These are phyloP conservation scores for Fragum whitleyi DNA, from an alignment of 2,888 invertebrate genomes.

Conservation along the genomic window DNA sequence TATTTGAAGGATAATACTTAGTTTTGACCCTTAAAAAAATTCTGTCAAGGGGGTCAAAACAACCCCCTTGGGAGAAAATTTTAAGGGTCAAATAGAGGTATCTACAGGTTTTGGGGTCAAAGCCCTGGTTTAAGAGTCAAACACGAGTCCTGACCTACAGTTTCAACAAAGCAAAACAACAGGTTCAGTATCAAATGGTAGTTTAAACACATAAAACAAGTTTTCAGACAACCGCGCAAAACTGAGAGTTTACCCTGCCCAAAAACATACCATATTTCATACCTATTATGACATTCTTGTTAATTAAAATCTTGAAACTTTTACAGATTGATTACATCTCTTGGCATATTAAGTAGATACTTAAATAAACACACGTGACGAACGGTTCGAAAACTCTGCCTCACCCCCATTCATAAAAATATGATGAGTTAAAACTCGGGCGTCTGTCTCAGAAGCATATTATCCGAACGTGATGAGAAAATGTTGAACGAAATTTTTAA, in stretches of 20 bases:
- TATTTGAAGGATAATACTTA: too few species aligned
- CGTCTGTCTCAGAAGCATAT: too few species aligned
- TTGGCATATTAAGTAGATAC: slow-evolving; percentile 53
- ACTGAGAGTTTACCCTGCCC: slow-evolving; percentile 17
- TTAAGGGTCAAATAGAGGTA: too few species aligned
- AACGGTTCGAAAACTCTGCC: background rate
- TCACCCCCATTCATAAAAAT: background rate
- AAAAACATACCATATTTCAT: slow-evolving; percentile 33
- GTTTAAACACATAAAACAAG: background rate
- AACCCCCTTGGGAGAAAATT: too few species aligned
- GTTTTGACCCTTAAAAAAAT: too few species aligned
- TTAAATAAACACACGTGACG: background rate
- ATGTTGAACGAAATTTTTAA: too few species aligned
- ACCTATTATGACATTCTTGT: slow-evolving; percentile 43
- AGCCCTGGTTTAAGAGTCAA: too few species aligned
- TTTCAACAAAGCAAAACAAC: too few species aligned
- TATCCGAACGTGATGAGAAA: too few species aligned
- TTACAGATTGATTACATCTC: slow-evolving; percentile 44
- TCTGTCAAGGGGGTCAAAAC: too few species aligned
- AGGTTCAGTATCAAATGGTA: background rate
- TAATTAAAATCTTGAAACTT: slow-evolving; percentile 47
- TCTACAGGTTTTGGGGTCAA: too few species aligned
- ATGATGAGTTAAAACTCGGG: background rate
- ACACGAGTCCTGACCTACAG: too few species aligned
- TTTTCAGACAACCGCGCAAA: slow-evolving; percentile 2